Evolutionary conservation across 2,888 invertebrate species (phyloP).

Genomic region (Pseudolycoriella hygida): DNA sequence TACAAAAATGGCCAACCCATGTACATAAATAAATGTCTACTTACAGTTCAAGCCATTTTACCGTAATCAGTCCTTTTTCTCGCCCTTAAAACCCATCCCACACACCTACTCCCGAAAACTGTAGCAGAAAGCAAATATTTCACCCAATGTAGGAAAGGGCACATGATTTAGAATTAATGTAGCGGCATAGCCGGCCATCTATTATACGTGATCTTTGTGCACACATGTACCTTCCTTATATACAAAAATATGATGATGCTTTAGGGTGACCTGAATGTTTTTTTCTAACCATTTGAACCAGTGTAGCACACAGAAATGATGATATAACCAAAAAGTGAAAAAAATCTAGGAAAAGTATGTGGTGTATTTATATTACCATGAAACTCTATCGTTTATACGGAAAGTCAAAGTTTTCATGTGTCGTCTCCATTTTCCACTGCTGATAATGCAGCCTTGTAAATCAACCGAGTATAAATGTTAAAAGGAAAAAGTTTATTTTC

Average conservation of each 20-base stretch:
- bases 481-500: background rate
- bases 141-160: background rate
- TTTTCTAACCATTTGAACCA: background rate
- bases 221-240: background rate
- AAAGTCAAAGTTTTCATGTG: too few species aligned
- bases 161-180: conserved; percentile 9
- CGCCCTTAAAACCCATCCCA: background rate
- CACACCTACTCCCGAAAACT: background rate
- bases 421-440: too few species aligned
- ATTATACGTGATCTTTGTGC: conserved; percentile 7
- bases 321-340: background rate
- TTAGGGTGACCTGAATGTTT: background rate
- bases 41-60: background rate
- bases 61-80: background rate
- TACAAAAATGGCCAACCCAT: background rate
- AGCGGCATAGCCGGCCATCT: conserved; percentile 10
- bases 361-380: background rate
- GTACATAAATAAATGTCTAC: conserved; percentile 1
- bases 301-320: background rate
- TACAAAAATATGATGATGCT: background rate
- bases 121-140: background rate
- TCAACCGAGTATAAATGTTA: background rate
- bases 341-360: background rate
- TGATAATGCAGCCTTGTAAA: background rate
- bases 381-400: too few species aligned